Conservation (phyloP, 1,140 invertebrate genomes). For the Orchesella cincta region DNA sequence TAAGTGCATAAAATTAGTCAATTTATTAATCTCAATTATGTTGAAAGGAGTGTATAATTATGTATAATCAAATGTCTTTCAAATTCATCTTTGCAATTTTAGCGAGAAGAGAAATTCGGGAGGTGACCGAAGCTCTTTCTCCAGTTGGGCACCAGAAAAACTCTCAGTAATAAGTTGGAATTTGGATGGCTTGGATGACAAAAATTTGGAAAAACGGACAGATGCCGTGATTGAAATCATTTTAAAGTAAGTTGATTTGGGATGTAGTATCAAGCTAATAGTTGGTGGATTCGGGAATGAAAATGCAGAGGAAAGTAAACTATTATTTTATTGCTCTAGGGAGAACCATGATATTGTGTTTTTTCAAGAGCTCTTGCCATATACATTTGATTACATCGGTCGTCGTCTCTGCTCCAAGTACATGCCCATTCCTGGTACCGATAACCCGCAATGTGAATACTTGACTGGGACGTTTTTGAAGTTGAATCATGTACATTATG, state of each 20-base stretch:
- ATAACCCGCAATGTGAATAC: conserved; percentile 55
- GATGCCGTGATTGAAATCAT: conserved; percentile 61
- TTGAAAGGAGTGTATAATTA: too few relatives aligned
- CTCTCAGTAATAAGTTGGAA: conserved; percentile 64
- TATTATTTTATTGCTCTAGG: conserved; percentile 54
- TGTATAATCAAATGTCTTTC: too few relatives aligned
- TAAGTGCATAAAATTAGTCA: too few relatives aligned
- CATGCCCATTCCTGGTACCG: conserved; percentile 54
- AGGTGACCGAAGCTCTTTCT: not conserved
- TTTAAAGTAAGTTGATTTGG: conserved; percentile 56
- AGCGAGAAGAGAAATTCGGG: not conserved
- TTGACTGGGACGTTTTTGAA: conserved; percentile 61
- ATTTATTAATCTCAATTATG: too few relatives aligned
- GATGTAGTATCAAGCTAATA: too few relatives aligned
- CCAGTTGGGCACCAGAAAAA: conserved; percentile 53
- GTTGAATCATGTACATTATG: conserved; percentile 56
- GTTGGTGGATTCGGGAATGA: not conserved
- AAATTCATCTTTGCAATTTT: not conserved
- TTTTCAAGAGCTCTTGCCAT: conserved; percentile 65
- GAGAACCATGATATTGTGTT: conserved; percentile 65
- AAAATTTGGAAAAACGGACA: conserved; percentile 60
- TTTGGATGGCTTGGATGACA: conserved; percentile 65
- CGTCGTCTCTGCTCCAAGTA: conserved; percentile 55
- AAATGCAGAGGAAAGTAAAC: not conserved
- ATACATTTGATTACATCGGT: conserved; percentile 56